Evolutionary conservation across 1,140 invertebrate genomes (phyloP), one percentile per base, ranked within the genome.

Genomic region (Eriosoma lanigerum): DNA sequence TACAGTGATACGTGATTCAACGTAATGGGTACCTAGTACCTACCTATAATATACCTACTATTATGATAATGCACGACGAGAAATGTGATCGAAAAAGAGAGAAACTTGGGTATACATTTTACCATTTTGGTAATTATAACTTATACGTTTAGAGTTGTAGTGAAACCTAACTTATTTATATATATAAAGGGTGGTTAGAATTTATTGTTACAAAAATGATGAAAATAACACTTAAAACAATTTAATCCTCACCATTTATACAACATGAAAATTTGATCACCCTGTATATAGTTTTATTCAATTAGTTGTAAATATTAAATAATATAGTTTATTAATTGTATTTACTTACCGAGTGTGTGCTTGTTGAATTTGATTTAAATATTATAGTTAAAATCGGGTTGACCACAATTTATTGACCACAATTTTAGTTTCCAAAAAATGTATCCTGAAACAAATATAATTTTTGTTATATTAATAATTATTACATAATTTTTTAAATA

Each of bases 1-100:
- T 38, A 38, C 38, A 60, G 21, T 62, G 75, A 60, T 46, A 60
- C 19, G 19, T 58, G 52, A 52, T 54, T 70, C 48, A 50, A 70
- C 66, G 24, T 70, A 70, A 24, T n/a, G n/a, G 21, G n/a, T 32
- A 8, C 19, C 8, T 68, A n/a, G n/a, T 68, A 21, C 32, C 32
- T 38, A 38, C 32, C 32, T 38, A 38, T 38, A 38, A 3, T 38
- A 38, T n/a, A 38, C 8, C 3, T 44, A 19, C n/a, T 76, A 56
- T 75, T 44, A 56, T 76, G 52, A 58, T 52, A 52, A 52, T 50
- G 26, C 68, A 44, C 72, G 24, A 75, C 72, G 29, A 21, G 72
- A 46, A 78, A 46, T 62, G 60, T 44, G n/a, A 78, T 60, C 17
- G 24, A 78, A 78, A 60, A 78, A 44, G 3, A 76, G 52, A 76